Base-by-base conservation (phyloP, 2,888 invertebrate genomes). In the Invenusta paracnida region DNA sequence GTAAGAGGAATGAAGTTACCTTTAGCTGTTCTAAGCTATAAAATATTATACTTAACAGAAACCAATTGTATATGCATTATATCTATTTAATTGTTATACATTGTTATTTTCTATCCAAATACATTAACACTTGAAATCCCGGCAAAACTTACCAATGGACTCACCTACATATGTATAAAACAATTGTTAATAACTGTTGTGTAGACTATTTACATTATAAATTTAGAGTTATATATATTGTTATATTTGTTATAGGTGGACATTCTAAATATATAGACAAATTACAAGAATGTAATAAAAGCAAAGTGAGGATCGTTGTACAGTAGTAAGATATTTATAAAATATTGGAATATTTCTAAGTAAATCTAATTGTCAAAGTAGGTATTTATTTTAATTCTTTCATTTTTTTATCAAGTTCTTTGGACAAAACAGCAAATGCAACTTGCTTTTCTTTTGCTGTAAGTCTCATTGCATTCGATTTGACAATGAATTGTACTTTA, bases 271-370 rank as follows among this genome's bases (percentile, higher is more conserved):
- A 27, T 81, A 81, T 25, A 84, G 66, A 31, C 48, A 83, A 30
- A 29, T 84, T n/a, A 66, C 82, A 82, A 29, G 5, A 48, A 48
- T 48, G 48, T 48, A 48, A 48, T 48, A 48, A 48, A 17, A 48
- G 48, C 48, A 48, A 29, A 82, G 25, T 85, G 67, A 86, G 23
- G 31, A 85, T 29, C 82, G n/a, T 28, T 83, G 2, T 17, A 29
- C 25, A 79, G 25, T 5, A 87, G 23, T 28, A 28, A 29, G n/a
- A 27, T 83, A 23, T 27, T 27, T 0, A 48, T n/a, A 23, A 73
- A 1, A 27, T 82, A 23, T 23, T 82, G 82, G 2, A 5, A 48
- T 48, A 48, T 48, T 48, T 48, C 48, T 48, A 48, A 48, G 48
- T 11, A 48, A 48, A 48, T 48, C 48, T 17, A 11, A 48, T 48